Base-by-base conservation (phyloP, 2,888 invertebrate species). In the Chloroclysta siterata region DNA sequence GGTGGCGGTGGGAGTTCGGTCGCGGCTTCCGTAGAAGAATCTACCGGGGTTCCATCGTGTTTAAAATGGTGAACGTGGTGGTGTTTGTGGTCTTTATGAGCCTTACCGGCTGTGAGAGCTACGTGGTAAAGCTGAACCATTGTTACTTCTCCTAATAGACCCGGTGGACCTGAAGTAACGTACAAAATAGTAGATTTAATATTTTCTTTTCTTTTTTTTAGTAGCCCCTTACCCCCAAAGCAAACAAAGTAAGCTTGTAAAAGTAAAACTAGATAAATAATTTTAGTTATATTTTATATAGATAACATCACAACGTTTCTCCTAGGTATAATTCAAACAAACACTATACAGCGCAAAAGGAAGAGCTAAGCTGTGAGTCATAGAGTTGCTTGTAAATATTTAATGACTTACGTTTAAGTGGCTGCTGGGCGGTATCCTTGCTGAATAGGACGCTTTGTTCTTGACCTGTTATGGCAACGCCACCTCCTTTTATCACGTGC, bases 11-110 rank as follows among this genome's bases (percentile, higher is more conserved):
- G 93, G 0, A 89, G 84, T 36, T 94, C 94, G 0, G 94, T 93
- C 0, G 93, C 93, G 0, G 94, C 90, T 48, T 95, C 94, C 0
- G 95, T 93, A 8, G 95, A 87, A 2, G 95, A 93, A 10, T 94
- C 94, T 13, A 95, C 83, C 14, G 94, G 94, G 14, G 90, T 93
- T 0, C 96, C 96, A 69, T 96, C 95, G 79, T 96, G 96, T 75
- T 95, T 96, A 78, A 95, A 96, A 76, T 96, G 96, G 81, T 97
- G 97, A 0, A 95, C 97, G 85, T 97, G 97, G 80, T 97, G 97
- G 79, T 97, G 97, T 79, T 97, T 97, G 86, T 97, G 97, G 78
- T 97, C 97, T 70, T 95, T 96, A 87, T 97, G 97, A 0, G 97
- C 97, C 84, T 97, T 97, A 0, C 97, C 97, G 2, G 97, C 97